Evolutionary conservation across 2,113 vertebrate species (phyloP), one percentile per base, ranked within the genome.

Genomic region (Riparia riparia): DNA sequence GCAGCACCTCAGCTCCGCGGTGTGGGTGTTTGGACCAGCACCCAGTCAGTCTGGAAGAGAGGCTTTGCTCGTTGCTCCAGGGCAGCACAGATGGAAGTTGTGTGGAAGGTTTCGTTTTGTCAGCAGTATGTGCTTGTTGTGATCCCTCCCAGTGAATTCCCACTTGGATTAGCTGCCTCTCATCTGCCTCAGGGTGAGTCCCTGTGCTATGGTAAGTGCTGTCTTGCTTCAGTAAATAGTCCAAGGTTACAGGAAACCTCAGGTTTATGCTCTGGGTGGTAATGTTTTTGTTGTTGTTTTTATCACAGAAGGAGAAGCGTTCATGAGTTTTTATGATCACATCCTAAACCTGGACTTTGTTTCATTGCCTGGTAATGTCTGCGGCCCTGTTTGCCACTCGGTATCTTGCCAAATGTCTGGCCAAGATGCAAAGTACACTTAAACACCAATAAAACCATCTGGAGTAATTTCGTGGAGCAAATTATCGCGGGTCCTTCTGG

Each of bases 391-490:
- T 93, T 81, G 63, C 64, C 4, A 0, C 34, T 83, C 5, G 0
- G 26, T 93, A 60, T 95, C 80, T 77, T 91, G 68, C 42, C 31
- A 87, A 91, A 58, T 80, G 78, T 24, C 70, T 54, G 88, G 39
- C 76, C 89, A 90, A 77, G 76, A 92, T 83, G 94, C 94, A 96
- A 95, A 97, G 96, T 95, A 81, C 91, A 74, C 49, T 49, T 63
- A 0, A 57, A 45, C 65, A 66, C 37, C 93, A 50, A 26, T 66
- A 81, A 83, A 86, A 42, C 42, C 34, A 68, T 47, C 64, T 50
- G 85, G 66, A 85, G 20, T 73, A 9, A 13, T 86, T 88, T 73
- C 24, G 37, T 2, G 21, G 41, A 71, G 73, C 24, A 53, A 69
- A 56, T 58, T 20, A 31, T 42, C 4, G 0, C 2, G 3, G 24